Base-by-base conservation (phyloP, 1,140 invertebrate genomes). In the Cyphomyrmex costatus region DNA sequence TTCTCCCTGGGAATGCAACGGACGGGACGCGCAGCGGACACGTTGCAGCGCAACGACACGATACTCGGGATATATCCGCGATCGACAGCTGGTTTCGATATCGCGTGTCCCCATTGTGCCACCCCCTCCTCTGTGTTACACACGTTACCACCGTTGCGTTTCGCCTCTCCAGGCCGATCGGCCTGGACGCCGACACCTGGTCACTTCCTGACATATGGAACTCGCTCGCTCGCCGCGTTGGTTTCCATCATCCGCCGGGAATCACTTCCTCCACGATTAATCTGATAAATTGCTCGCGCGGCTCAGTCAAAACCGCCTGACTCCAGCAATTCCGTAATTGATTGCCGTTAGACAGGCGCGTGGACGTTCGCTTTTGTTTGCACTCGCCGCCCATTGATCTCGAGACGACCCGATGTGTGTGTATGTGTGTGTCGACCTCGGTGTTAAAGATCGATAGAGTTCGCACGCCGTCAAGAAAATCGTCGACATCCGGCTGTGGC, bases 201-300 rank as follows among this genome's bases (percentile, higher is more conserved):
- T 89, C 88, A 89, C 87, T 91, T 93, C 86, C 89, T 91, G 90
- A 91, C 92, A 92, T 91, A 93, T 92, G 91, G 89, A 90, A 78
- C 74, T 27, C 61, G 33, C 42, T 49, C 56, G 53, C 58, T 65
- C 65, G 33, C 51, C 68, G 46, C 46, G 24, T 27, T 49, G 68
- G 76, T 83, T 86, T 10, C 79, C 82, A 77, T 90, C 90, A 63
- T 68, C 85, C 71, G 77, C 27, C 36, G 86, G 87, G 88, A 91
- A 90, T 89, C 90, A 88, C 80, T 91, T 92, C 90, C 90, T 92
- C 86, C 87, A 61, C 90, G 92, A 93, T 93, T 93, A 92, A 93
- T 90, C 91, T 89, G 90, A 93, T 91, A 92, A 93, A 94, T 92
- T 93, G 90, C 91, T 68, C 65, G 68, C 84, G 42, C 86, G 68